Conservation (phyloP, 2,113 vertebrate species). For the Uropsilus gracilis region DNA sequence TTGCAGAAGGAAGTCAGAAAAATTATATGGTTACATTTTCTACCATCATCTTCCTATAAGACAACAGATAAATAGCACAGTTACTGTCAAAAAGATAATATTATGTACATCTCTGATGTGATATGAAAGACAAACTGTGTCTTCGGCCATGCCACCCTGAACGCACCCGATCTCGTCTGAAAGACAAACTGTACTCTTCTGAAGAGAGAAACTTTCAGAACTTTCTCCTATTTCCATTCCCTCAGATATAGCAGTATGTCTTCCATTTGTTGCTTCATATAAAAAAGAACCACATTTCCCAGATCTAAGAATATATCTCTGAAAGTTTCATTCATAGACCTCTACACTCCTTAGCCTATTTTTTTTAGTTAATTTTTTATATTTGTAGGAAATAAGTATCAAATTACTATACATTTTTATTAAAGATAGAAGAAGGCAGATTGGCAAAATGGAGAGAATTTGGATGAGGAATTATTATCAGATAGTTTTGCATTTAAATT, state of each 20-base stretch:
- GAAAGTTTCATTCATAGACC: background rate
- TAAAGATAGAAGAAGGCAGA: background rate
- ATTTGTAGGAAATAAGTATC: background rate
- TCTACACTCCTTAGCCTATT: background rate
- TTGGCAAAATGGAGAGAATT: background rate
- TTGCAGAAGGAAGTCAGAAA: background rate
- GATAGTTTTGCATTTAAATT: slow-evolving; percentile 8
- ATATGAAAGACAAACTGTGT: too few species aligned
- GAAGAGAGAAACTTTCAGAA: background rate
- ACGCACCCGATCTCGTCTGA: too few species aligned
- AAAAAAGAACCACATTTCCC: background rate
- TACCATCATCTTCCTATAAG: background rate
- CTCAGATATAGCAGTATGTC: background rate
- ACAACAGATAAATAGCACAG: background rate
- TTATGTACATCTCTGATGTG: background rate
- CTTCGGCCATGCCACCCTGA: too few species aligned
- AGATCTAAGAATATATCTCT: background rate
- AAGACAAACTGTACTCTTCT: background rate
- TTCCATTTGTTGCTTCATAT: background rate
- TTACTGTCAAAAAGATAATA: background rate
- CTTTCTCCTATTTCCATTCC: background rate
- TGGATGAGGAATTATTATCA: background rate
- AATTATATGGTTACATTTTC: background rate
- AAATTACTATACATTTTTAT: background rate
- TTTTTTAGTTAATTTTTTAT: background rate